phyloP scores from a whole-genome alignment of 2,113 vertebrate species.

The Cinclus cinclus region DNA sequence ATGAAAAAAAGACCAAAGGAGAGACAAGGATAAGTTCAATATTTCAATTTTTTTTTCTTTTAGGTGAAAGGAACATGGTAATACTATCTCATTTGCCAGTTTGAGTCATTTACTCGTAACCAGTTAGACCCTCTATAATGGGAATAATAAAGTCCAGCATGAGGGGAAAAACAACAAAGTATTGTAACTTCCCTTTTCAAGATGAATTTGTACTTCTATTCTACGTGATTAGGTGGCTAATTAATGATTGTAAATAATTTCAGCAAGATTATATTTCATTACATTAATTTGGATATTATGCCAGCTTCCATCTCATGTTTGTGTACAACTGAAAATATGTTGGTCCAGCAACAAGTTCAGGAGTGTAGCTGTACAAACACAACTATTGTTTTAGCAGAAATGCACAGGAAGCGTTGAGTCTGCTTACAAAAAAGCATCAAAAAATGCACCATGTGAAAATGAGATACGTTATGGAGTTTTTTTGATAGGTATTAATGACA shows the following conservation, averaged over 20 bases:
- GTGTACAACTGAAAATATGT: background rate
- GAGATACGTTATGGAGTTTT: fast-evolving
- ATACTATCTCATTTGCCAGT: background rate
- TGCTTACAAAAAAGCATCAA: background rate
- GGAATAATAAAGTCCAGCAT: background rate
- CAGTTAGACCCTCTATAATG: background rate
- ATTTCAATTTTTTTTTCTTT: background rate
- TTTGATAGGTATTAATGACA: background rate
- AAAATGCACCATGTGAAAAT: background rate
- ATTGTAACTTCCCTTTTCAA: background rate
- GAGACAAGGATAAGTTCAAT: background rate
- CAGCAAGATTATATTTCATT: background rate
- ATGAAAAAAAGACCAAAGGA: background rate
- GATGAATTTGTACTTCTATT: background rate
- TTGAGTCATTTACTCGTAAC: background rate
- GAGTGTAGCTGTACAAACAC: background rate
- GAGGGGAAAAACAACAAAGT: background rate
- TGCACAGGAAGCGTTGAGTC: background rate
- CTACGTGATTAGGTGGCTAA: background rate
- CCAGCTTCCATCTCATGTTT: background rate
- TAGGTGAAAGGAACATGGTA: background rate
- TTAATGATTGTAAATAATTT: background rate
- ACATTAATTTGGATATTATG: background rate
- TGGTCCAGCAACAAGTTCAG: background rate
- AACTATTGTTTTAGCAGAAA: background rate